phyloP scores from a whole-genome alignment of 2,888 invertebrate species.

The Pseudolycoriella hygida region DNA sequence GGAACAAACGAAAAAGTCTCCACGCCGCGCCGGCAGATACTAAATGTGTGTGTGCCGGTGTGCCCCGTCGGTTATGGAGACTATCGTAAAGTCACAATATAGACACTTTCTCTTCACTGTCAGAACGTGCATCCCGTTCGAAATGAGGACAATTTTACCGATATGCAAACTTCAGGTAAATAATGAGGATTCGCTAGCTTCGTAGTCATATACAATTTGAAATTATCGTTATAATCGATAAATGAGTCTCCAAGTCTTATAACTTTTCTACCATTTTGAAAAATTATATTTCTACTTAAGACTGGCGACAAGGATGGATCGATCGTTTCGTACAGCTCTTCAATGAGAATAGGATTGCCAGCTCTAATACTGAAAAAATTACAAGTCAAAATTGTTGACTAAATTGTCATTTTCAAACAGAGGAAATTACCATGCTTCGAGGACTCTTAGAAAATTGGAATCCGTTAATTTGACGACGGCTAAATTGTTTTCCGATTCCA shows the following conservation, averaged over 20 bases:
- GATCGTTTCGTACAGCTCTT: conserved; percentile 73
- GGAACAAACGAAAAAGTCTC: no score
- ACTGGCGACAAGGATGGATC: conserved; percentile 78
- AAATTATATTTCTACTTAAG: conserved; percentile 57
- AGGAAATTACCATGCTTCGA: conserved; percentile 59
- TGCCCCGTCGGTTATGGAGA: no score
- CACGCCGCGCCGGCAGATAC: no score
- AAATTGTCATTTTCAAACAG: no score
- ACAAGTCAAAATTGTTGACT: background rate
- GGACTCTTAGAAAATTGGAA: conserved; percentile 47
- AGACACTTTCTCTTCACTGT: no score
- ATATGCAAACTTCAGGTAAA: conserved; percentile 80
- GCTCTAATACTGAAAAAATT: conserved; percentile 42
- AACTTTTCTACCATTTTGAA: conserved; percentile 56
- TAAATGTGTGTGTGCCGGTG: no score
- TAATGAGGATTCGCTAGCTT: conserved; percentile 88
- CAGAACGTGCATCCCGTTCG: no score
- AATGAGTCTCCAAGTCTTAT: conserved; percentile 73
- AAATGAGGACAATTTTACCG: conserved; percentile 64
- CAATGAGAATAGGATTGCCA: conserved; percentile 71
- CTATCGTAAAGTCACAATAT: no score
- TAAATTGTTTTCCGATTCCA: conserved; percentile 60
- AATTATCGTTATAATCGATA: conserved; percentile 76
- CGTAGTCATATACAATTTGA: conserved; percentile 78
- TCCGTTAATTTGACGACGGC: conserved; percentile 68